These are phyloP conservation scores for Agrotis puta DNA, from an alignment of 2,888 invertebrate species.

Conservation along the genomic window DNA sequence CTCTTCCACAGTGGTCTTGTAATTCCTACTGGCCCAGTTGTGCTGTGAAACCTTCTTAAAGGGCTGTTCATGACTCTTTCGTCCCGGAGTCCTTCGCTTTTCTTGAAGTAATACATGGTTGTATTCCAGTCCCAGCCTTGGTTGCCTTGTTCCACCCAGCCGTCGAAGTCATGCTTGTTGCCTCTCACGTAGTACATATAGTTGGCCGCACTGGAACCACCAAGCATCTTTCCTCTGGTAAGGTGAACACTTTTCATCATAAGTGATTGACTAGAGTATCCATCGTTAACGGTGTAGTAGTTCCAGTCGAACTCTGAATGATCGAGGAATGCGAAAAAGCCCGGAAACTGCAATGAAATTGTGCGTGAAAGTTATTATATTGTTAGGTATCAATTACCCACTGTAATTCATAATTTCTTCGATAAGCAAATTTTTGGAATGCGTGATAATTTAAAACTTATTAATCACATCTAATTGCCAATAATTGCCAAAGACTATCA, in stretches of 20 bases:
- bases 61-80: constrained; percentile 69
- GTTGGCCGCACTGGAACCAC: constrained; percentile 93
- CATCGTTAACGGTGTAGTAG: constrained; percentile 73
- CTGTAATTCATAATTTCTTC: neutral
- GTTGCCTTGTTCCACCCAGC: constrained; percentile 91
- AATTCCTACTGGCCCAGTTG: constrained; percentile 72
- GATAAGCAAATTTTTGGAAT: neutral
- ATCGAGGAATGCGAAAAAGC: constrained; percentile 70
- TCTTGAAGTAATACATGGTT: constrained; percentile 75
- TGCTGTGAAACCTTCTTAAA: constrained; percentile 73
- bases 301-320: constrained; percentile 74
- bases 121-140: constrained; percentile 78
- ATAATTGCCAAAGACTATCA: neutral
- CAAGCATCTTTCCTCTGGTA: constrained; percentile 93
- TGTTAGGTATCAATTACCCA: neutral
- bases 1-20: constrained; percentile 75
- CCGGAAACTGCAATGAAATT: constrained; percentile 74
- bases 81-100: constrained; percentile 72
- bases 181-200: constrained; percentile 93
- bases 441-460: neutral
- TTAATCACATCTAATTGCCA: neutral
- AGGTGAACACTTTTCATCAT: constrained; percentile 67
- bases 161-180: constrained; percentile 91
- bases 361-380: neutral
- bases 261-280: constrained; percentile 73